Base-by-base conservation (phyloP, 2,113 vertebrate species). In the Micronycteris hirsuta region DNA sequence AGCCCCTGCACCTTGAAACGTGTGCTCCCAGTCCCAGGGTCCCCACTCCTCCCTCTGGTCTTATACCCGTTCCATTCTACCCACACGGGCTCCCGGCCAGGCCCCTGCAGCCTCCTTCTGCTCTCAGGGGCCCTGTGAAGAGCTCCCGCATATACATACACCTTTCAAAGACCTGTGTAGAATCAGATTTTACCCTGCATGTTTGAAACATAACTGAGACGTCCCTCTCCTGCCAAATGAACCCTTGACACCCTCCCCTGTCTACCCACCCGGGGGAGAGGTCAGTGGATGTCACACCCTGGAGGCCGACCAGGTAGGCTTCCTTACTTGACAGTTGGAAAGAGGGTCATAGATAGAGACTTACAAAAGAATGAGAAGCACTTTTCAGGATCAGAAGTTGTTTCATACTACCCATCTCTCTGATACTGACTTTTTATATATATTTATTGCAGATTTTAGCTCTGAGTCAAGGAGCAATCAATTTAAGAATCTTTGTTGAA, bases 401-500 rank as follows among this genome's bases (percentile, higher is more conserved):
- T 86, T 76, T 54, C 91, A 82, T 54, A 49, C 83, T 70, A 82
- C 47, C n/a, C 12, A 17, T 45, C 68, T 70, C 84, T 74, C 90
- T 52, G 15, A 93, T 88, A 47, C 2, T 67, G 77, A 81, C 43
- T 86, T 91, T 67, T 91, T 67, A 71, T 74, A 68, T 61, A 92
- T 86, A 93, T 97, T 67, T 93, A 91, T 68, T 82, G 80, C 88
- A 96, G 88, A 86, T 93, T 95, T 67, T 95, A 97, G 74, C 68
- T 78, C 41, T 22, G 58, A 81, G 83, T 94, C 76, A 73, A 96
- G 78, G 65, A 94, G 68, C 26, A 89, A 96, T 84, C 88, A 95
- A 93, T 94, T 95, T 78, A 85, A 92, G 82, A 95, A 95, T 89
- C 86, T 93, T 94, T 83, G 84, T 4, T 95, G 97, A 97, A 96